A percentile compares a stretch with the other conserved stretches of the same genome.
Evolutionary conservation across 2,888 invertebrate genomes (phyloP).

Genomic region (Altica lythri): DNA sequence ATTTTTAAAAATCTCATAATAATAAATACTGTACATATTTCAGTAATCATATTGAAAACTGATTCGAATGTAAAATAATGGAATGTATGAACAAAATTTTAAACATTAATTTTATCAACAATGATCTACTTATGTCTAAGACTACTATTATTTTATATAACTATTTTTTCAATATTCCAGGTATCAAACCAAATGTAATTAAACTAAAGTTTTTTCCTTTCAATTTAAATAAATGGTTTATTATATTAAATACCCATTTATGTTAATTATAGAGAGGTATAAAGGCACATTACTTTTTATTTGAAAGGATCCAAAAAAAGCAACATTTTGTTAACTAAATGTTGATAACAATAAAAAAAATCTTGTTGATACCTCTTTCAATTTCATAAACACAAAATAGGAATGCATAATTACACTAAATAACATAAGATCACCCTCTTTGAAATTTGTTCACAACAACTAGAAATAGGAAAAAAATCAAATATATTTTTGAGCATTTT

Average conservation of each 20-base stretch:
- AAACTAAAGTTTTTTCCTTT: background rate
- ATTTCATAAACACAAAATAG: background rate
- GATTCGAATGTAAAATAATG: conserved; percentile 28
- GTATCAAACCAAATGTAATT: conserved; percentile 6
- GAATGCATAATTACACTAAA: conserved; percentile 19
- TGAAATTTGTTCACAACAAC: no score
- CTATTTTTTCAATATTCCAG: conserved; percentile 8
- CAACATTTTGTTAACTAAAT: no score
- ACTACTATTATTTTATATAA: conserved; percentile 3
- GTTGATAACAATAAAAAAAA: background rate
- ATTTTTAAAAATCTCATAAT: conserved; percentile 20
- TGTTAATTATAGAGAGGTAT: no score
- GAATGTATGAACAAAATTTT: conserved; percentile 41
- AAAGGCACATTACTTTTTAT: no score
- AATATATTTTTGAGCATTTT: background rate
- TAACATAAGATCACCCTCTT: conserved; percentile 9
- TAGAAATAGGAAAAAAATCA: background rate
- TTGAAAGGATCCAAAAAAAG: no score
- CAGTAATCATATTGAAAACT: conserved; percentile 15
- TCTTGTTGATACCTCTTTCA: background rate
- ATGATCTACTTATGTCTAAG: conserved; percentile 15
- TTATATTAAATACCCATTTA: no score
- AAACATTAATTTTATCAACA: conserved; percentile 35
- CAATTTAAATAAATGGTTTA: no score
- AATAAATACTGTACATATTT: conserved; percentile 35